Base-by-base conservation (phyloP, 2,113 vertebrate genomes). In the Anser cygnoides region DNA sequence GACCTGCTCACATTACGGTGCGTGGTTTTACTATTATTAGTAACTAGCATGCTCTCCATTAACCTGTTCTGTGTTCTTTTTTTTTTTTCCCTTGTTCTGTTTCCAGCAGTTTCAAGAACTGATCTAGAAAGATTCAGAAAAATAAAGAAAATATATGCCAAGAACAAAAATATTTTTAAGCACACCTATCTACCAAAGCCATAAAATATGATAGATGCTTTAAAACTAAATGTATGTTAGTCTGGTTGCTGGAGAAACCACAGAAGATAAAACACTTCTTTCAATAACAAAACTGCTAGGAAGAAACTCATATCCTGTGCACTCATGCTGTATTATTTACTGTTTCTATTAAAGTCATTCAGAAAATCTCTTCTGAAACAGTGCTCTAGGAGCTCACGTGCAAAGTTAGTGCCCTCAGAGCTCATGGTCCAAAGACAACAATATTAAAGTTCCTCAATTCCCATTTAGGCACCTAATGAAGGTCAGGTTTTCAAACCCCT, bases 271-370 rank as follows among this genome's bases (percentile, higher is more conserved):
- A 95, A 78, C 79, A 88, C 58, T 93, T 54, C 41, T 90, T 63
- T 89, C 67, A 70, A 16, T 77, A 77, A 75, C 55, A 89, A 33
- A 91, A 93, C 55, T 75, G 33, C 49, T 68, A 87, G 54, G 35
- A 63, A 95, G 79, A 94, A 92, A 86, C 29, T 90, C 76, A 62
- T 92, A 89, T 93, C 88, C 91, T 84, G 52, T 90, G 44, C 23
- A 35, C 71, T 79, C 86, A 43, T 31, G 66, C 46, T 5, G 1
- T 63, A 68, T 94, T 94, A 92, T 93, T 95, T 87, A 92, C 55
- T 95, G 65, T 85, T 95, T 89, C 71, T 84, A 90, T 66, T 91
- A 73, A 95, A 87, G 50, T 76, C 15, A 89, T 85, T 96, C 80
- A 80, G 68, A 93, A 94, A 89, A 71, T 46, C 54, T 43, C 43